These are phyloP conservation scores for Hydrotaea cyrtoneurina DNA, from an alignment of 2,888 invertebrate species.

Conservation along the genomic window DNA sequence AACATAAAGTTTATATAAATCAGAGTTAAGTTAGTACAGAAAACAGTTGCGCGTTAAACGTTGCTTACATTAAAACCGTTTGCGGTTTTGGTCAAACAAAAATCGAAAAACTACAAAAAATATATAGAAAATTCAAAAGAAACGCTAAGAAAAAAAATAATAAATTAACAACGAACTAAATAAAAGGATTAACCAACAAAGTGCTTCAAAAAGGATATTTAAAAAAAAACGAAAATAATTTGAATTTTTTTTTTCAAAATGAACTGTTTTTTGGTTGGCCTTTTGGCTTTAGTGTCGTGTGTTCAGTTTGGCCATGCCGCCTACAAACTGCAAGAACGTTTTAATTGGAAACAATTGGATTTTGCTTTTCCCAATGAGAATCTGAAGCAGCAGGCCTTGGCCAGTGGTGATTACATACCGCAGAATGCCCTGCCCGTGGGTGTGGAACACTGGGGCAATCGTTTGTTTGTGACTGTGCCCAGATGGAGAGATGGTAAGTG, in stretches of 20 bases:
- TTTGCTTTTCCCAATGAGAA: conserved; percentile 87
- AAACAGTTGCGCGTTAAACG: conserved; percentile 70
- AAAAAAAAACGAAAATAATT: conserved; percentile 31
- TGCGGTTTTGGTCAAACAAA: conserved; percentile 12
- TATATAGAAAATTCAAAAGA: neutral
- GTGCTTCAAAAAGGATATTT: neutral
- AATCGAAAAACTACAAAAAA: neutral
- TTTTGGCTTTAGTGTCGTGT: conserved; percentile 54
- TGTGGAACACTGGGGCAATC: conserved; percentile 89
- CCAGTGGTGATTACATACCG: conserved; percentile 86
- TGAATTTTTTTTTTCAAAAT: conserved; percentile 30
- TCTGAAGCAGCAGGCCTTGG: conserved; percentile 84
- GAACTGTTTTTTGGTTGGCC: conserved; percentile 46
- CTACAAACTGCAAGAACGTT: conserved; percentile 85
- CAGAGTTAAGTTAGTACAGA: conserved; percentile 61
- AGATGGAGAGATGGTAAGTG: conserved; percentile 88
- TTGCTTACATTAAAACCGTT: conserved; percentile 63
- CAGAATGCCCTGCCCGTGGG: conserved; percentile 92
- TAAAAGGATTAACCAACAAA: neutral
- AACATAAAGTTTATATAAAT: conserved; percentile 71
- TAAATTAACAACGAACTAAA: neutral
- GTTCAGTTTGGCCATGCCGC: conserved; percentile 71
- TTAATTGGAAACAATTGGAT: conserved; percentile 89
- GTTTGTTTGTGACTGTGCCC: conserved; percentile 91
- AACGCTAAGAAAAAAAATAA: neutral